A percentile compares a stretch with the other conserved stretches of the same genome.
These are phyloP conservation scores for Zaprionus nigranus DNA, from an alignment of 1,140 invertebrate species.

Conservation along the genomic window DNA sequence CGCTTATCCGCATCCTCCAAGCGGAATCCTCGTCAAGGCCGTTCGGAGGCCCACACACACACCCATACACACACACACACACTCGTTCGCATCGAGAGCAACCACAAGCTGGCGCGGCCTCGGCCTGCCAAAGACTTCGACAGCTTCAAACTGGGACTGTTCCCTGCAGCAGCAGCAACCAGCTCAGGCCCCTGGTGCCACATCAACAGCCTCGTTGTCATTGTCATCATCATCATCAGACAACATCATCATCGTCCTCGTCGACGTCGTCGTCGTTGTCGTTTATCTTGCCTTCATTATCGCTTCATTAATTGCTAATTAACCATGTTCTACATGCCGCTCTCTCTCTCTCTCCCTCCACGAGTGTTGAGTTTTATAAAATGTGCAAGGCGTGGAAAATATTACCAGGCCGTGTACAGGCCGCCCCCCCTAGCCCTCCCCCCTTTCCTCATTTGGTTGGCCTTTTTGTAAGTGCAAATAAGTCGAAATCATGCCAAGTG, in stretches of 20 bases:
- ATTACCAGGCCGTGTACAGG: slow-evolving; percentile 40
- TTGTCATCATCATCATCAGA: slow-evolving; percentile 30
- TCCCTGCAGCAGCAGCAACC: not conserved
- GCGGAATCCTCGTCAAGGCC: slow-evolving; percentile 55
- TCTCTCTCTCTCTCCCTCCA: not conserved
- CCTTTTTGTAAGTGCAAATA: slow-evolving; percentile 82
- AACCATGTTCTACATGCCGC: slow-evolving; percentile 78
- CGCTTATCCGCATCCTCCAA: slow-evolving; percentile 49
- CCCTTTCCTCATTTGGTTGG: slow-evolving; percentile 51
- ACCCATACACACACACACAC: slow-evolving; percentile 4
- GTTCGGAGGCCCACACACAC: slow-evolving; percentile 17
- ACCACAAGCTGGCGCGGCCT: slow-evolving; percentile 33
- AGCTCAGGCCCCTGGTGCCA: slow-evolving; percentile 19
- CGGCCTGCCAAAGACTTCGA: slow-evolving; percentile 53
- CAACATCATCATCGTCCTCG: slow-evolving; percentile 26
- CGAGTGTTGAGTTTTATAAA: slow-evolving; percentile 57
- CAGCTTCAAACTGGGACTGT: slow-evolving; percentile 22
- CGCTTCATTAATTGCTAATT: slow-evolving; percentile 83
- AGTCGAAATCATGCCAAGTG: slow-evolving; percentile 81
- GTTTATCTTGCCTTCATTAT: slow-evolving; percentile 82
- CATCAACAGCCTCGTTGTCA: slow-evolving; percentile 38
- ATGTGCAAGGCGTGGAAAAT: slow-evolving; percentile 80
- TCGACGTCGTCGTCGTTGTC: slow-evolving; percentile 43
- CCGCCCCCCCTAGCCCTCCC: not conserved
- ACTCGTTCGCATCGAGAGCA: slow-evolving; percentile 10